phyloP scores from a whole-genome alignment of 2,888 invertebrate genomes.

The Idaea dimidiata region DNA sequence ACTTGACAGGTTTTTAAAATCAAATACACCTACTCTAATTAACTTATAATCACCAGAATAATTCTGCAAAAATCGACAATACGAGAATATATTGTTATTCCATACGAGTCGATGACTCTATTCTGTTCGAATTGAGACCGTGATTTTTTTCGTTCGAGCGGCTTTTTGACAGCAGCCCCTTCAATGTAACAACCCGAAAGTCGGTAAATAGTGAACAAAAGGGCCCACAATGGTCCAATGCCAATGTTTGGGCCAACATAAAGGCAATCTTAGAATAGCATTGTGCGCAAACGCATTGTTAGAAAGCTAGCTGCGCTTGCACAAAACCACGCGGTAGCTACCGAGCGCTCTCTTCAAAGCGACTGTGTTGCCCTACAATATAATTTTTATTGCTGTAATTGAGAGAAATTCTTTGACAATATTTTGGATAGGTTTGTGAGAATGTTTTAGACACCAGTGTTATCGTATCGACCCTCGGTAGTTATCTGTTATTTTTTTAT shows the following conservation, averaged over 20 bases:
- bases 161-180: conserved; percentile 53
- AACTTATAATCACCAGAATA: conserved; percentile 32
- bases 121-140: conserved; percentile 52
- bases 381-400: conserved; percentile 78
- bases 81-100: conserved; percentile 46
- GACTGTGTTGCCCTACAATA: conserved; percentile 70
- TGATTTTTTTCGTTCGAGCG: conserved; percentile 48
- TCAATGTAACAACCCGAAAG: conserved; percentile 72
- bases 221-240: conserved; percentile 68
- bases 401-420: conserved; percentile 51
- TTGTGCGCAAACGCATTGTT: conserved; percentile 68
- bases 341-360: conserved; percentile 62
- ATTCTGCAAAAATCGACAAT: conserved; percentile 32
- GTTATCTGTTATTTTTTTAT: not conserved
- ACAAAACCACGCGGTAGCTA: conserved; percentile 77
- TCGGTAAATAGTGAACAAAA: conserved; percentile 77
- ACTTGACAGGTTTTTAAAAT: too few species aligned
- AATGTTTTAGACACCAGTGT: not conserved
- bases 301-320: conserved; percentile 56
- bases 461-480: conserved; percentile 1
- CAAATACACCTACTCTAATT: conserved; percentile 37
- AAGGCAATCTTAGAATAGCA: conserved; percentile 66
- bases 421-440: not conserved
- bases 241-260: conserved; percentile 78
- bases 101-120: conserved; percentile 50